phyloP scores from a whole-genome alignment of 35 echinoderm and acorn worm species.

The Chiridota heheva region DNA sequence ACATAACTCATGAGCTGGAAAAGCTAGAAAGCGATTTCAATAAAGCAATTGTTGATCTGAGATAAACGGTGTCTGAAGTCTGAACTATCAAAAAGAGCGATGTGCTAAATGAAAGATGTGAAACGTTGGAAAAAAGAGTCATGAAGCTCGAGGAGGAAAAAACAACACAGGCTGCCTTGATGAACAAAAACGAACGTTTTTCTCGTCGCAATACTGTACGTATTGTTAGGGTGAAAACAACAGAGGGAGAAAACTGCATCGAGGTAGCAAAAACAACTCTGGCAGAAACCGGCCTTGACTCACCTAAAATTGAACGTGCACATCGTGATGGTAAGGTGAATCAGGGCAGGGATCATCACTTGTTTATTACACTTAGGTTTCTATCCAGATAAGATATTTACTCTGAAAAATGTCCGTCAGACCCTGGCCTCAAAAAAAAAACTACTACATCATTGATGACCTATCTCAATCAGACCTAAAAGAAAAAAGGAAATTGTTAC shows the following conservation, averaged over 20 bases:
- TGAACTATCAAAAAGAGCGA: conserved; percentile 10
- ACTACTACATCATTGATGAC: not conserved
- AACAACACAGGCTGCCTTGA: not conserved
- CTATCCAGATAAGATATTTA: not conserved
- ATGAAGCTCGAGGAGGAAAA: not conserved
- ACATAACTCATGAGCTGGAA: no score
- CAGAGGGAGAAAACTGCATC: conserved; percentile 8
- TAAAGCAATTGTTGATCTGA: no score
- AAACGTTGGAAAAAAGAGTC: conserved; percentile 10
- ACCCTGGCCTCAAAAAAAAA: not conserved
- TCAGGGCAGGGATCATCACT: conserved; percentile 1
- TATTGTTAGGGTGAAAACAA: not conserved
- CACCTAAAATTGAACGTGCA: conserved; percentile 1
- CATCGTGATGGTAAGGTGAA: conserved; percentile 5
- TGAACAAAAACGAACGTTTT: conserved; percentile 28
- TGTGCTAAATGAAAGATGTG: conserved; percentile 11
- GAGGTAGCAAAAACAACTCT: conserved; percentile 1
- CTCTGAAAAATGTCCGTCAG: not conserved
- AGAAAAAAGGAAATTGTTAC: not conserved
- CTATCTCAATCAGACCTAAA: not conserved
- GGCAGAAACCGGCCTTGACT: not conserved
- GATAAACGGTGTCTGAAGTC: no score
- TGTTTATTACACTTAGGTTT: not conserved
- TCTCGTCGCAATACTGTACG: conserved; percentile 13
- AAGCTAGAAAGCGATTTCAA: no score